Evolutionary conservation across 2,797 vertebrate species (phyloP).

Genomic region (Enteromius afrohamiltoni): DNA sequence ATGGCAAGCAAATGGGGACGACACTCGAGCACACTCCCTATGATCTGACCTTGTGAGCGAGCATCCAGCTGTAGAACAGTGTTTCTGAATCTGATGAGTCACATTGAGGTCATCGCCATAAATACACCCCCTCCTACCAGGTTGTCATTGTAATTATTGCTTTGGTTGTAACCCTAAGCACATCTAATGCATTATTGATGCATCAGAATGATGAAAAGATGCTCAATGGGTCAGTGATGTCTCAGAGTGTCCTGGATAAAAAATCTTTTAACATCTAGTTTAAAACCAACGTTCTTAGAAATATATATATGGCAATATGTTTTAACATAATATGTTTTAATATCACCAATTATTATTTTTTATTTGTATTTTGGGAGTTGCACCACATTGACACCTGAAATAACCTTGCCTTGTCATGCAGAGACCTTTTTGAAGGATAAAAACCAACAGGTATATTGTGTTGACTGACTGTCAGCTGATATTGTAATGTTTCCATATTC

Average conservation of each 20-base stretch:
- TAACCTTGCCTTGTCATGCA: not conserved
- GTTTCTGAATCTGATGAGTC: conserved; percentile 64
- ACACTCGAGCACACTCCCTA: conserved; percentile 56
- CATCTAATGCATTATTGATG: conserved; percentile 54
- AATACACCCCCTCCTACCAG: conserved; percentile 44
- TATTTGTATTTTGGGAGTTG: not conserved
- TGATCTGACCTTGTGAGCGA: conserved; percentile 47
- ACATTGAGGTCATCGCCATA: conserved; percentile 59
- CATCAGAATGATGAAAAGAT: conserved; percentile 22
- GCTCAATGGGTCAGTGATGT: conserved; percentile 5
- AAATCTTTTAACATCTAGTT: not conserved
- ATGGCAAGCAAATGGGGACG: conserved; percentile 71
- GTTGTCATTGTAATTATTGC: conserved; percentile 75
- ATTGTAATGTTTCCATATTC: conserved; percentile 39
- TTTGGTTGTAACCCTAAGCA: conserved; percentile 60
- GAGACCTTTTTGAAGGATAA: not conserved
- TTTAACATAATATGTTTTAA: too few relatives aligned
- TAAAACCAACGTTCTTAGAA: not conserved
- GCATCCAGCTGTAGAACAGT: conserved; percentile 48
- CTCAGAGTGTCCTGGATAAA: not conserved
- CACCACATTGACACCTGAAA: not conserved
- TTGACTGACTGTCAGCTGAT: conserved; percentile 9
- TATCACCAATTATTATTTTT: not conserved
- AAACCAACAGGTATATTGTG: not conserved
- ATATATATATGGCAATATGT: not conserved